Percentiles rank a stretch among this genome's conserved stretches.
Evolutionary conservation across 2,797 vertebrate genomes (phyloP).

Genomic region (Linurgus olivaceus): DNA sequence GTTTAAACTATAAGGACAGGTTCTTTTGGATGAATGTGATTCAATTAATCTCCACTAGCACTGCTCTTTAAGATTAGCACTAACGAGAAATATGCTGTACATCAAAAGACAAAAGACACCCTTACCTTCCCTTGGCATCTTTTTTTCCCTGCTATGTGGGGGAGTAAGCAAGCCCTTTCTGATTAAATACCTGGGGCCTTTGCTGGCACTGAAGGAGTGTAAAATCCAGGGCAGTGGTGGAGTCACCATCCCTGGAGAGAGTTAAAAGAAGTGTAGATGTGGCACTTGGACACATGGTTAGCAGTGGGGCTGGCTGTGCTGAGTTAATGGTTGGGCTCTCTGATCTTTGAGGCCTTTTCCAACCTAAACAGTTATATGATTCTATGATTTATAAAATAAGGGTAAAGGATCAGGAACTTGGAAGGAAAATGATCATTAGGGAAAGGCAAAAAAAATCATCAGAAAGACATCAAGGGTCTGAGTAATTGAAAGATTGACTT

Average conservation of each 20-base stretch:
- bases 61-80: not conserved
- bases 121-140: not conserved
- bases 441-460: not conserved
- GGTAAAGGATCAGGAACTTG: slow-evolving; percentile 12
- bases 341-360: not conserved
- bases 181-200: not conserved
- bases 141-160: not conserved
- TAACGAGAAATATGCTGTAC: not conserved
- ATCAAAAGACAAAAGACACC: slow-evolving; percentile 10
- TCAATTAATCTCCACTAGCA: not conserved
- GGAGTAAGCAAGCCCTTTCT: not conserved
- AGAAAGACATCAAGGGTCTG: slow-evolving; percentile 25
- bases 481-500: slow-evolving; percentile 63
- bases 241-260: not conserved
- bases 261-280: not conserved
- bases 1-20: not conserved
- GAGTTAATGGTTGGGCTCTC: not conserved
- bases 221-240: not conserved
- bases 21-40: not conserved
- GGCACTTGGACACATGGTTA: not conserved
- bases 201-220: not conserved
- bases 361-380: not conserved
- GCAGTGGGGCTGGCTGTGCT: not conserved
- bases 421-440: slow-evolving; percentile 18
- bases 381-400: slow-evolving; percentile 15